Conservation (phyloP, 1,140 invertebrate genomes). For the Bathynomus jamesi region DNA sequence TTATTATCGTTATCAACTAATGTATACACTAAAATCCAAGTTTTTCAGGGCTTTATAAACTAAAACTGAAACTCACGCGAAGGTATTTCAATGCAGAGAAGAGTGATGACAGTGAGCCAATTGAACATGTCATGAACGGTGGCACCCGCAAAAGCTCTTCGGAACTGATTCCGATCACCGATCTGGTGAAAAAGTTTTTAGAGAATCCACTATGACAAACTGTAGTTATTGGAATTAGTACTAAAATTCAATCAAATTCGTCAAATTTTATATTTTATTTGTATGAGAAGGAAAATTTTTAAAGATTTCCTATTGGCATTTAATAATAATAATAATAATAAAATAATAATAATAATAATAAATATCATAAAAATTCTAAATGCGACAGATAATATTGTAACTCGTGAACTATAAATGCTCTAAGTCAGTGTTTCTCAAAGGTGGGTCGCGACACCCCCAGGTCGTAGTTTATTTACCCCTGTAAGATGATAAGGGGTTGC, state of each 20-base stretch:
- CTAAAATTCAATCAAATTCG: too few relatives aligned
- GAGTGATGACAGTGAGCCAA: constrained; percentile 45
- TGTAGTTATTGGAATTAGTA: too few relatives aligned
- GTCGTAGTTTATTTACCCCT: background rate
- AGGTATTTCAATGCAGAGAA: constrained; percentile 44
- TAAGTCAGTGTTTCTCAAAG: background rate
- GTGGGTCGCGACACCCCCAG: background rate
- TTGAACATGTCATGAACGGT: constrained; percentile 47
- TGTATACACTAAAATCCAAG: too few relatives aligned
- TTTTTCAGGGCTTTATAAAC: too few relatives aligned
- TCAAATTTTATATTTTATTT: too few relatives aligned
- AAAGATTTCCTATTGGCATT: background rate
- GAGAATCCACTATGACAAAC: too few relatives aligned
- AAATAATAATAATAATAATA: background rate
- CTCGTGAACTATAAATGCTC: too few relatives aligned
- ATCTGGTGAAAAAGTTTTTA: constrained; percentile 24
- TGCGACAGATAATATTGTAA: too few relatives aligned
- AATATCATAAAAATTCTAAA: background rate
- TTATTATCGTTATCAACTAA: too few relatives aligned
- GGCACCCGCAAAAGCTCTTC: constrained; percentile 45
- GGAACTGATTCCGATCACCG: constrained; percentile 42
- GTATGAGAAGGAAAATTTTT: background rate
- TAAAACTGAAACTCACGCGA: constrained; percentile 2
- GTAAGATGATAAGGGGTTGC: too few relatives aligned
- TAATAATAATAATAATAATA: background rate